Evolutionary conservation across 2,797 vertebrate genomes (phyloP).

Genomic region (Protonibea diacanthus): DNA sequence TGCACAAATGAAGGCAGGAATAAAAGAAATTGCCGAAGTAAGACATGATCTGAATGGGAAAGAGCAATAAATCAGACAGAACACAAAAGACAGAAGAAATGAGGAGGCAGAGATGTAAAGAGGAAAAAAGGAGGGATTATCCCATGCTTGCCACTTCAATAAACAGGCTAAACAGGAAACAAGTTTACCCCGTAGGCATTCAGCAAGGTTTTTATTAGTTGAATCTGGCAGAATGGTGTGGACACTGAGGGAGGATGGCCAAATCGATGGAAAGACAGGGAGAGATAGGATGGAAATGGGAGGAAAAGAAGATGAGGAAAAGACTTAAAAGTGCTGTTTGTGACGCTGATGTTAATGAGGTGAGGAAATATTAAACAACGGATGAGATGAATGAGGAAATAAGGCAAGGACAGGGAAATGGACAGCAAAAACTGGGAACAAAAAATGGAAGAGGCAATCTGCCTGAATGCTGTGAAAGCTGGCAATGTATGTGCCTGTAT

Average conservation of each 20-base stretch:
- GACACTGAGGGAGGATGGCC: slow-evolving; percentile 14
- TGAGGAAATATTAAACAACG: slow-evolving; percentile 25
- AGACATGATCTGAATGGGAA: slow-evolving; percentile 33
- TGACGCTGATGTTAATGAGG: slow-evolving; percentile 19
- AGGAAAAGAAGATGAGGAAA: slow-evolving; percentile 13
- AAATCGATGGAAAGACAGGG: background rate
- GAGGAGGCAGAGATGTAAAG: slow-evolving; percentile 3
- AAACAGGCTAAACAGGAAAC: slow-evolving; percentile 29
- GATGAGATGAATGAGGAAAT: slow-evolving; percentile 15
- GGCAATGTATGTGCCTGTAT: background rate
- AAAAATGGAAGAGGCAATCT: background rate
- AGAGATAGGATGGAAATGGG: background rate
- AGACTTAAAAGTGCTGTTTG: background rate
- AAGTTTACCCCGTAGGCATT: slow-evolving; percentile 31
- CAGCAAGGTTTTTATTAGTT: slow-evolving; percentile 30
- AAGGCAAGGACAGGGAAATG: background rate
- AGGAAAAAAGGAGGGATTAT: slow-evolving; percentile 17
- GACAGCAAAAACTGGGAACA: background rate
- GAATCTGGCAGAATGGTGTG: slow-evolving; percentile 5
- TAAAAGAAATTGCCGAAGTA: slow-evolving; percentile 24
- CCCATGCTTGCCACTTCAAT: slow-evolving; percentile 37
- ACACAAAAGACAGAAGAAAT: slow-evolving; percentile 18
- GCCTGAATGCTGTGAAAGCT: background rate
- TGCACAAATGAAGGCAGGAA: slow-evolving; percentile 31
- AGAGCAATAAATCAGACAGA: slow-evolving; percentile 31